A percentile compares a stretch with the other conserved stretches of the same genome.
Conservation (phyloP, 1,140 invertebrate species). For the Bombus huntii region DNA sequence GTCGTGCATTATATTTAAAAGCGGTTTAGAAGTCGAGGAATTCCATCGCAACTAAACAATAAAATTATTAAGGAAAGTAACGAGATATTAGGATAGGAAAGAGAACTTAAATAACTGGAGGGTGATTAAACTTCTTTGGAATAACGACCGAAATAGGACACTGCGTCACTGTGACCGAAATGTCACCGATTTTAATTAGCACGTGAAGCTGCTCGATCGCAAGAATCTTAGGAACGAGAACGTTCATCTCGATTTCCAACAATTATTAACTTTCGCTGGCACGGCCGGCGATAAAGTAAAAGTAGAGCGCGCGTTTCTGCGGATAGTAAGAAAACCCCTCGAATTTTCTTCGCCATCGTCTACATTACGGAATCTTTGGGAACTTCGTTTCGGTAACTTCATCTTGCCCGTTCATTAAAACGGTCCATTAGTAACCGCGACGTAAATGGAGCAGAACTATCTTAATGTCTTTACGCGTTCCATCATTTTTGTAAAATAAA, state of each 20-base stretch:
- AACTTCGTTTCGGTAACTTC: conserved; percentile 28
- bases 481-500: background rate
- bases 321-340: background rate
- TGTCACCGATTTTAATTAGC: background rate
- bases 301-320: background rate
- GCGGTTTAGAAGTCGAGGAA: background rate
- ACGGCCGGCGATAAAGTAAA: background rate
- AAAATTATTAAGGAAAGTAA: background rate
- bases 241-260: conserved; percentile 5
- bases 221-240: background rate
- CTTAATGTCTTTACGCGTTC: background rate
- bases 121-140: background rate
- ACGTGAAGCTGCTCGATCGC: background rate
- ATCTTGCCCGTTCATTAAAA: background rate
- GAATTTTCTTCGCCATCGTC: no score
- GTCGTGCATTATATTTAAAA: no score
- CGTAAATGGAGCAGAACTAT: conserved; percentile 1
- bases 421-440: conserved; percentile 5
- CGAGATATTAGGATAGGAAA: background rate
- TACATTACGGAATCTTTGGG: conserved; percentile 19
- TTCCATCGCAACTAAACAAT: background rate
- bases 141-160: background rate
- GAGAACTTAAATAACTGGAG: background rate
- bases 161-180: no score
- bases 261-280: conserved; percentile 12